A percentile compares a stretch with the other conserved stretches of the same genome.
phyloP scores from a whole-genome alignment of 1,140 invertebrate genomes.

The Spodoptera litura region DNA sequence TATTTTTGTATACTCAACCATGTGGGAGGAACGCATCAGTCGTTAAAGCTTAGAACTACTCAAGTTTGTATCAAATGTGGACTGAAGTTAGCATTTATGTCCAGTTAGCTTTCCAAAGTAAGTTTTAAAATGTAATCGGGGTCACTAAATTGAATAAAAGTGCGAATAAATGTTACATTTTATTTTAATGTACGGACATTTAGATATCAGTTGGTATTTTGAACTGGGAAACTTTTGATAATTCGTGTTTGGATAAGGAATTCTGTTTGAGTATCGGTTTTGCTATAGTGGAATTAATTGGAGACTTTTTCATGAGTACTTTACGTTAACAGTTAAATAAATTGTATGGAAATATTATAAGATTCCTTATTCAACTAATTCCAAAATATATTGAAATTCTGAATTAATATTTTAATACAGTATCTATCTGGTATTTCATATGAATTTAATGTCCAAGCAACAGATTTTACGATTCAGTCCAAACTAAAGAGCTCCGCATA shows the following conservation, averaged over 20 bases:
- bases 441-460: background rate
- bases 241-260: background rate
- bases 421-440: too few relatives aligned
- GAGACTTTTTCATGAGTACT: background rate
- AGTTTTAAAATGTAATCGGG: slow-evolving; percentile 7
- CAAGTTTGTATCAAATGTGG: background rate
- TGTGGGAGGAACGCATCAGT: background rate
- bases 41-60: slow-evolving; percentile 13
- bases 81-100: background rate
- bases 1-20: slow-evolving; percentile 39
- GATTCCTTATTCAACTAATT: too few relatives aligned
- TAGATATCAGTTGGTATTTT: background rate
- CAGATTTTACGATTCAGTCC: background rate
- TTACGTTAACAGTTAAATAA: too few relatives aligned
- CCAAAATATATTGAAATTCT: too few relatives aligned
- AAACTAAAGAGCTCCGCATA: too few relatives aligned
- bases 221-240: slow-evolving; percentile 7
- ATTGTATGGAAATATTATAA: too few relatives aligned
- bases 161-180: slow-evolving; percentile 5
- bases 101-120: background rate
- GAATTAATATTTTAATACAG: too few relatives aligned
- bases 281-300: background rate
- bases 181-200: slow-evolving; percentile 5
- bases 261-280: background rate
- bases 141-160: slow-evolving; percentile 26